Conservation (phyloP, 1,140 invertebrate species). For the Onthophagus taurus region DNA sequence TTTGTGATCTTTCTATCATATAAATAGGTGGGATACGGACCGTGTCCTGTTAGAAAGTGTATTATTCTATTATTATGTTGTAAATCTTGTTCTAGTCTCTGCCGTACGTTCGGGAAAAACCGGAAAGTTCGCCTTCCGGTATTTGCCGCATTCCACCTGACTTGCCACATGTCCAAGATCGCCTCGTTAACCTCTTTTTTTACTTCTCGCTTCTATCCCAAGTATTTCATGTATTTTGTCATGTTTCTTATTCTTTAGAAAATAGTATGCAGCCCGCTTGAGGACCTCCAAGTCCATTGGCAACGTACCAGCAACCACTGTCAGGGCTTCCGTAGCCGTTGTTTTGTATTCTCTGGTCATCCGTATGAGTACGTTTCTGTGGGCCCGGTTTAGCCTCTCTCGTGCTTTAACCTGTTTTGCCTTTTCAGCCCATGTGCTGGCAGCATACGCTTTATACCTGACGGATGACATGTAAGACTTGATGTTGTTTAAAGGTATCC, state of each 20-base stretch:
- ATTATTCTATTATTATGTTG: neutral
- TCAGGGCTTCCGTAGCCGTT: no score
- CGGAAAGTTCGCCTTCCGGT: neutral
- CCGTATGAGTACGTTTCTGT: neutral
- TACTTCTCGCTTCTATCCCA: no score
- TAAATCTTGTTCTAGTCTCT: neutral
- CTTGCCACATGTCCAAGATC: no score
- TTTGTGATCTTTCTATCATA: neutral
- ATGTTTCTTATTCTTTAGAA: no score
- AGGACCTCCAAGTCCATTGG: no score
- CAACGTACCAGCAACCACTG: no score
- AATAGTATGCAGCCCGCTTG: no score
- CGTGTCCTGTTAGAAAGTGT: slow-evolving; percentile 1
- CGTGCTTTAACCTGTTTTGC: neutral
- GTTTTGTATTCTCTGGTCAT: neutral
- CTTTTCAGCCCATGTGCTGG: neutral
- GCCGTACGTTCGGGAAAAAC: neutral
- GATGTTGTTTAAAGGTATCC: no score
- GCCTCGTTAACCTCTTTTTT: no score
- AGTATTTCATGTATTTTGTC: no score
- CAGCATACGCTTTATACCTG: neutral
- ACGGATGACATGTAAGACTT: no score
- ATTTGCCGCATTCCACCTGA: neutral
- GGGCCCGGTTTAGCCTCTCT: neutral
- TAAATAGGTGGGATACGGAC: neutral